phyloP scores from a whole-genome alignment of 2,888 invertebrate species.

The Melolontha melolontha region DNA sequence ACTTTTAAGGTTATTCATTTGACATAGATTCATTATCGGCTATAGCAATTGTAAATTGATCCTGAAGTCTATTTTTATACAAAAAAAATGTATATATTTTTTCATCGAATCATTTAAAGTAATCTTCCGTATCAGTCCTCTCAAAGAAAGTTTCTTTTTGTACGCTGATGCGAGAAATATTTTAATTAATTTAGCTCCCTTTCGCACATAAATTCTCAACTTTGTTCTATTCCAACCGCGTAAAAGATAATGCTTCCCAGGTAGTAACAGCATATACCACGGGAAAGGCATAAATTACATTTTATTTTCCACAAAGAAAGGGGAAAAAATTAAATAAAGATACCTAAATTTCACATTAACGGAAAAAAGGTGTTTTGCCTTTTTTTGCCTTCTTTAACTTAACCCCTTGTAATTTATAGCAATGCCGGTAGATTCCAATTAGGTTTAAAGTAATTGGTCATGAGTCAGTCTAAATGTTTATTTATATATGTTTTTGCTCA shows the following conservation, averaged over 20 bases:
- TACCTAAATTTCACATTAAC: background rate
- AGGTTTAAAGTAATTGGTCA: background rate
- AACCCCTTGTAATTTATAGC: conserved; percentile 6
- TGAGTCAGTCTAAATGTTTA: background rate
- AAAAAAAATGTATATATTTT: too few species aligned
- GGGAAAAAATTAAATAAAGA: conserved; percentile 11
- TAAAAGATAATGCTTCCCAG: background rate
- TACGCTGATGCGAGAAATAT: background rate
- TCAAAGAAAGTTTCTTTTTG: too few species aligned
- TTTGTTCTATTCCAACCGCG: too few species aligned
- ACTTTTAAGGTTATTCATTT: too few species aligned
- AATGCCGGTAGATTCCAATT: too few species aligned
- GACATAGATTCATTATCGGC: too few species aligned
- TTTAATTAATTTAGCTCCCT: conserved; percentile 6
- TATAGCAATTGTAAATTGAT: too few species aligned
- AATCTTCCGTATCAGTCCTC: too few species aligned
- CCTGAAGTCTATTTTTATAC: too few species aligned
- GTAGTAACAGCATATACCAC: background rate
- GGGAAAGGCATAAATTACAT: background rate
- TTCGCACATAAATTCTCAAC: conserved; percentile 1
- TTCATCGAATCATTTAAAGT: too few species aligned
- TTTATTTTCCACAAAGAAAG: background rate
- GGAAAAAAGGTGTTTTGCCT: background rate
- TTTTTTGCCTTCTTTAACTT: background rate
- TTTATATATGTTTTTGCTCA: conserved; percentile 18